Evolutionary conservation across 2,888 invertebrate genomes (phyloP).

Genomic region (Ceriagrion tenellum): DNA sequence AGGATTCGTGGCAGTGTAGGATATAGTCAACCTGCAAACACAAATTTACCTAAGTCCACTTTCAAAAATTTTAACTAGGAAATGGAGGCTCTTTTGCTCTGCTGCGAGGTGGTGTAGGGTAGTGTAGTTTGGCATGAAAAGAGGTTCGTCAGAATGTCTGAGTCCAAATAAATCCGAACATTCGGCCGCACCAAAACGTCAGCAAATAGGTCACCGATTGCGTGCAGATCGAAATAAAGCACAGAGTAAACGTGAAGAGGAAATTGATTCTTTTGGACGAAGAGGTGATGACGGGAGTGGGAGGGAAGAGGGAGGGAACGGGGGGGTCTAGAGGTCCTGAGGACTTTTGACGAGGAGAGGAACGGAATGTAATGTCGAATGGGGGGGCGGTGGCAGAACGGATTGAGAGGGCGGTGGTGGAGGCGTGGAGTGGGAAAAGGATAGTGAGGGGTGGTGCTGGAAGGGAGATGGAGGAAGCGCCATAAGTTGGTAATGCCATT

Average conservation of each 20-base stretch:
- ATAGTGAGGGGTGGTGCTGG: not conserved
- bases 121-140: too few relatives aligned
- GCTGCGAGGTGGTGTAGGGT: too few relatives aligned
- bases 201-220: not conserved
- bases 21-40: too few relatives aligned
- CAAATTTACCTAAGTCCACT: too few relatives aligned
- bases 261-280: not conserved
- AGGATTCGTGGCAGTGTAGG: too few relatives aligned
- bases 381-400: not conserved
- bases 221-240: not conserved
- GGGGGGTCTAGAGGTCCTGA: not conserved
- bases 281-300: not conserved
- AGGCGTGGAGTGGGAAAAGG: not conserved
- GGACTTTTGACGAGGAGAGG: not conserved
- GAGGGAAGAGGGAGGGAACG: too few relatives aligned
- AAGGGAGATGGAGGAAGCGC: constrained; percentile 64
- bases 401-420: not conserved
- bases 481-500: constrained; percentile 66
- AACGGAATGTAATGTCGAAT: constrained; percentile 8
- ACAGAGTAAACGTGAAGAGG: not conserved
- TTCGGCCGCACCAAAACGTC: too few relatives aligned
- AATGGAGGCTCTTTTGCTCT: too few relatives aligned
- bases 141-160: too few relatives aligned
- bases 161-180: too few relatives aligned
- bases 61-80: too few relatives aligned